Evolutionary conservation across 2,113 vertebrate genomes (phyloP), one percentile per base, ranked within the genome.

Genomic region (Theristicus caerulescens): DNA sequence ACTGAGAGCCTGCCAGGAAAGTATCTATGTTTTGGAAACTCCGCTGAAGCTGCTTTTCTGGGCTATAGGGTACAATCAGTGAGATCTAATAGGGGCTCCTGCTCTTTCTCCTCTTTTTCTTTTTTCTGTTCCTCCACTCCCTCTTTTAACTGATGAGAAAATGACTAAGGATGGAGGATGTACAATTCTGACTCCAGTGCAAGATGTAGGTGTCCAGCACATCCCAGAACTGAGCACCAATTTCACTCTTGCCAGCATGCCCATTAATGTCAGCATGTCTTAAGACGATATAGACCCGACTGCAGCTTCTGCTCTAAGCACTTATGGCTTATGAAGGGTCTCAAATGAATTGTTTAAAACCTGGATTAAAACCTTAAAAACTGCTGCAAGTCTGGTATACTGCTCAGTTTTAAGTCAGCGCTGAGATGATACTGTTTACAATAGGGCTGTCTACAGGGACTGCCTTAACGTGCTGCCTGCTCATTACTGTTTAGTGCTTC

Each of bases 151-250:
- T 29, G 46, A 4, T 61, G 59, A 88, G 62, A 77, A 79, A 80
- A 7, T 32, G 31, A 72, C 27, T 22, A 10, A 86, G 72, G 49
- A 10, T 65, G 49, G 24, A 86, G 40, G 70, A 72, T 34, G 31
- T 57, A 57, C 36, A 67, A 3, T 31, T 67, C 74, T 64, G 62
- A 47, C 46, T 22, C 29, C 65, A 38, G 9, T 34, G 22, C 1
- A 19, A 92, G 54, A 25, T n/a, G 40, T 15, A 26, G 18, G 32
- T 57, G 36, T 44, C 66, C 66, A 67, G 82, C 57, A 40, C 42
- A 18, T 20, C 15, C 31, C 49, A 49, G 67, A 44, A 38, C 49
- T 7, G 38, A 86, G 67, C 18, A 51, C 36, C 0, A 0, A 20
- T 58, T 86, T 65, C 51, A 42, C 21, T 64, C 77, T 84, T 76